Conservation (phyloP, 2,113 vertebrate species). For the Lophius piscatorius region DNA sequence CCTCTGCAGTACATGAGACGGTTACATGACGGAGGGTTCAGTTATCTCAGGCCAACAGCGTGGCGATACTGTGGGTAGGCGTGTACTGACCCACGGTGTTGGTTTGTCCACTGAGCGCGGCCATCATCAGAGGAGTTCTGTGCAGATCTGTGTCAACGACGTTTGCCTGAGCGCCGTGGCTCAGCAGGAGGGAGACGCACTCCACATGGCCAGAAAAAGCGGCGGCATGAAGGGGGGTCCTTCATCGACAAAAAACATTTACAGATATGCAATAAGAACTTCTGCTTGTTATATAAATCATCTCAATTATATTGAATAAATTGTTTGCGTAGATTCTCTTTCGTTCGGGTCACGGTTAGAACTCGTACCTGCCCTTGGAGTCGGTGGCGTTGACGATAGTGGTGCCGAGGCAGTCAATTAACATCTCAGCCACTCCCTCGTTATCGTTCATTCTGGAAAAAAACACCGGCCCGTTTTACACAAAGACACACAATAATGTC, state of each 20-base stretch:
- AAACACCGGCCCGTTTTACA: not conserved
- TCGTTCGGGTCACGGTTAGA: too few species aligned
- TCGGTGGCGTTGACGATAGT: conserved; percentile 89
- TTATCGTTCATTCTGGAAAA: conserved; percentile 92
- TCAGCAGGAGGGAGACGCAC: conserved; percentile 94
- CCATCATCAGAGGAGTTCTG: conserved; percentile 97
- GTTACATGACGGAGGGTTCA: not conserved
- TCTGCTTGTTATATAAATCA: too few species aligned
- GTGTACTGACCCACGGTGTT: conserved; percentile 90
- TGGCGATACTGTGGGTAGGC: not conserved
- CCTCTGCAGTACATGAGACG: conserved; percentile 80
- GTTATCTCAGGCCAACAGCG: not conserved
- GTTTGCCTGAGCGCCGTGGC: conserved; percentile 92
- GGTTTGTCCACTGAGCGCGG: conserved; percentile 94
- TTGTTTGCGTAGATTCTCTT: too few species aligned
- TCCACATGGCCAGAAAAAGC: conserved; percentile 97
- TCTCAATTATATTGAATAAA: too few species aligned
- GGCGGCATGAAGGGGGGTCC: conserved; percentile 95
- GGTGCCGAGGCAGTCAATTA: conserved; percentile 90
- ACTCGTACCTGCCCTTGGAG: conserved; percentile 92
- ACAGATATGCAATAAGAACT: not conserved
- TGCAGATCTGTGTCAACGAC: conserved; percentile 81
- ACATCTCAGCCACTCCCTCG: conserved; percentile 95
- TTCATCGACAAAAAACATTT: conserved; percentile 49
- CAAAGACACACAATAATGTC: too few species aligned